phyloP scores from a whole-genome alignment of 1,140 invertebrate species.

The Chironomus tepperi region DNA sequence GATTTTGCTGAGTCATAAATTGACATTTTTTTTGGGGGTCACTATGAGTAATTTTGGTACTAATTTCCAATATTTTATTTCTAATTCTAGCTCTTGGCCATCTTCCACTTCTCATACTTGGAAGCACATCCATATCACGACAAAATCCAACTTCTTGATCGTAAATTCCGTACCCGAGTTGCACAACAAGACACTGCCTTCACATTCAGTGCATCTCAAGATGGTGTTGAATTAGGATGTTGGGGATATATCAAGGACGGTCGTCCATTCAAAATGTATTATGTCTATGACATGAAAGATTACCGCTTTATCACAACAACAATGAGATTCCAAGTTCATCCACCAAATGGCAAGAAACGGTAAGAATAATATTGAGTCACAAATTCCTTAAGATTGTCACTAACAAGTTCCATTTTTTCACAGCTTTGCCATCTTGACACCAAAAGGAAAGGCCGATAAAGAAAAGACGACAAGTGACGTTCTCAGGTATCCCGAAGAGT shows the following conservation, averaged over 20 bases:
- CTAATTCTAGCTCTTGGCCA: neutral
- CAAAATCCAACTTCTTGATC: neutral
- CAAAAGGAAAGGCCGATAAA: neutral
- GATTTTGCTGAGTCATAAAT: too few species aligned
- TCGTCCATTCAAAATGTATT: slow-evolving; percentile 16
- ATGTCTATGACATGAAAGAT: slow-evolving; percentile 14
- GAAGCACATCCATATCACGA: neutral
- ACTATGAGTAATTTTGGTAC: too few species aligned
- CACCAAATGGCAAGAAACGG: neutral
- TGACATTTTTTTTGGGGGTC: too few species aligned
- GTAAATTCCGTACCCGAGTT: neutral
- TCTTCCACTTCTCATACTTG: neutral
- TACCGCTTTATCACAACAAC: slow-evolving; percentile 17
- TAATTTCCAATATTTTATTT: too few species aligned
- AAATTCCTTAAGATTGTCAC: neutral
- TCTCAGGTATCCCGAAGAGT: neutral
- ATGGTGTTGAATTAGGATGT: neutral
- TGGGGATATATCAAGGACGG: slow-evolving; percentile 6
- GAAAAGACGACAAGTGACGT: slow-evolving; percentile 16
- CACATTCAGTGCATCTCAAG: neutral
- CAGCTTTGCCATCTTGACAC: slow-evolving; percentile 16
- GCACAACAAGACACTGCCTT: neutral
- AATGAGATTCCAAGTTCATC: slow-evolving; percentile 17
- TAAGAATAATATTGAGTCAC: neutral
- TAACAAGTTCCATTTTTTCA: neutral